phyloP scores from a whole-genome alignment of 2,888 invertebrate species.

The Iphiclides podalirius region DNA sequence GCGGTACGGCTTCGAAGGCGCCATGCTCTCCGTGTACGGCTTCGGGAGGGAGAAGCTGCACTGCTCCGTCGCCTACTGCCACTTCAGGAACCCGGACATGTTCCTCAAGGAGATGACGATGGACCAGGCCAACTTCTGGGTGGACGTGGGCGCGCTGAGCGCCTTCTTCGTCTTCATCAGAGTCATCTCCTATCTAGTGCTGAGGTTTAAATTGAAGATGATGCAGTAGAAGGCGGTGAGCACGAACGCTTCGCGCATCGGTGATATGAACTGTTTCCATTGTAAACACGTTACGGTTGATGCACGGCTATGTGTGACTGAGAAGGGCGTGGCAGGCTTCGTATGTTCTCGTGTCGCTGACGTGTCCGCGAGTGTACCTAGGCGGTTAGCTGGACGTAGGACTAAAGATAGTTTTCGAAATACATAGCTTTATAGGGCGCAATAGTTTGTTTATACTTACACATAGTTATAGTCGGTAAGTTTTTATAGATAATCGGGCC shows the following conservation, averaged over 20 bases:
- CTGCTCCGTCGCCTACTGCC: constrained; percentile 91
- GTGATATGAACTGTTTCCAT: constrained; percentile 30
- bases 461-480: constrained; percentile 55
- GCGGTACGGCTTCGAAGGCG: constrained; percentile 93
- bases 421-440: constrained; percentile 69
- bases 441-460: constrained; percentile 67
- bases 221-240: constrained; percentile 61
- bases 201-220: constrained; percentile 87
- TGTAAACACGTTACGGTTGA: constrained; percentile 8
- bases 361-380: neutral
- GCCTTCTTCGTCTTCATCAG: constrained; percentile 89
- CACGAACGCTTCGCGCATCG: constrained; percentile 30
- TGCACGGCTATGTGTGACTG: neutral
- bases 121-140: constrained; percentile 88
- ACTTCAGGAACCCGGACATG: constrained; percentile 88
- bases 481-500: constrained; percentile 73
- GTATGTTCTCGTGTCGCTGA: neutral
- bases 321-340: neutral
- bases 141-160: constrained; percentile 90
- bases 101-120: constrained; percentile 93
- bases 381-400: constrained; percentile 39
- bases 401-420: constrained; percentile 61
- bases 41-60: constrained; percentile 89
- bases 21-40: constrained; percentile 95
- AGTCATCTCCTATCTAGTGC: constrained; percentile 89